Base-by-base conservation (phyloP, 2,888 invertebrate species). In the Pollenia labialis region DNA sequence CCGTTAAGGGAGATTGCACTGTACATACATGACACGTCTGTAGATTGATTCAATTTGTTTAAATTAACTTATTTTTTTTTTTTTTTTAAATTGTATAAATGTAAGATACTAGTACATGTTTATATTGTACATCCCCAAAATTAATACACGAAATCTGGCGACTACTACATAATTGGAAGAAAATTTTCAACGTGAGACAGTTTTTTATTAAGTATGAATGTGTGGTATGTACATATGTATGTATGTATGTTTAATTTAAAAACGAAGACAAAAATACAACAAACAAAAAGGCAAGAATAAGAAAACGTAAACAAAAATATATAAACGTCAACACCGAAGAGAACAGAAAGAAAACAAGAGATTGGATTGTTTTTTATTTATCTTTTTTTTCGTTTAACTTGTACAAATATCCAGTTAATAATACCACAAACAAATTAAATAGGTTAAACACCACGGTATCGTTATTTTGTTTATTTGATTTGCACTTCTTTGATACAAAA, bases 271-370 rank as follows among this genome's bases (percentile, higher is more conserved):
- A 52, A 79, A 72, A 79, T 50, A 64, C 60, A 74, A 72, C 58
- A 69, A 84, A 74, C 72, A 84, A 83, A 66, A 56, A n/a, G 46
- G 42, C 44, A 42, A 79, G 58, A 75, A 75, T 42, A 81, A 71
- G 52, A 80, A 84, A 74, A 84, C 60, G 75, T 85, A 80, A 69
- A 75, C 80, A 81, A 81, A 76, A 80, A 80, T 80, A 71, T n/a
- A 81, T 23, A 44, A 74, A 64, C 23, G 18, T 62, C 46, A n/a
- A 62, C 40, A 62, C n/a, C 48, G 54, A 72, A 81, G 81, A 77
- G 85, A 81, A 48, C 52, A 52, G 40, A 77, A 56, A 42, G 14
- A 16, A 71, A 18, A 44, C 44, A 60, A 69, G 80, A 69, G 56
- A 62, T 8, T 44, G 40, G 42, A 16, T 58, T 42, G 18, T 44